These are phyloP conservation scores for Tethya wilhelma DNA, from an alignment of 37 sponge, comb jelly and placozoan species.

Conservation along the genomic window DNA sequence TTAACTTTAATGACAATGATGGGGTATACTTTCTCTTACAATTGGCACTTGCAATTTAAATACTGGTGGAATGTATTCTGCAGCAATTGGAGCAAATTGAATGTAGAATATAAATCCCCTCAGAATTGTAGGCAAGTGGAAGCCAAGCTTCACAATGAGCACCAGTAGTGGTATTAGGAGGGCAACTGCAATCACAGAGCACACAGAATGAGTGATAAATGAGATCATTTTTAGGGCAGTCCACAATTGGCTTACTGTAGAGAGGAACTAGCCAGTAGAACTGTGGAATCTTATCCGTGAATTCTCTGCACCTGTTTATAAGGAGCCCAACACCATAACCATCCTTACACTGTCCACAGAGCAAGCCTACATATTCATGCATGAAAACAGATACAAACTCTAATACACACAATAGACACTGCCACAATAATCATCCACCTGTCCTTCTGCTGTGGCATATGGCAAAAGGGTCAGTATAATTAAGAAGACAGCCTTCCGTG, in stretches of 20 bases:
- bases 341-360: conserved; percentile 32
- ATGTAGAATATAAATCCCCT: conserved; percentile 23
- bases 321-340: conserved; percentile 31
- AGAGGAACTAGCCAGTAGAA: conserved; percentile 14
- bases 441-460: not conserved
- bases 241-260: not conserved
- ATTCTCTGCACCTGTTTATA: conserved; percentile 1
- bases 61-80: not conserved
- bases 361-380: conserved; percentile 1
- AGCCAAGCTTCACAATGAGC: conserved; percentile 11
- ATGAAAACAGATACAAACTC: not conserved
- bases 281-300: not conserved
- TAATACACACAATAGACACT: not conserved
- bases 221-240: not conserved
- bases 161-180: not conserved
- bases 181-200: not conserved
- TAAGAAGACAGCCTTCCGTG: not conserved
- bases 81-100: conserved; percentile 19
- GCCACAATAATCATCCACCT: not conserved
- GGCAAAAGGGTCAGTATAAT: not conserved
- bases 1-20: not conserved
- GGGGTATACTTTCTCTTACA: conserved; percentile 1
- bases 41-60: not conserved
- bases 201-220: not conserved
- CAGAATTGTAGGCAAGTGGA: conserved; percentile 8